Base-by-base conservation (phyloP, 2,113 vertebrate species). In the Ginglymostoma cirratum region DNA sequence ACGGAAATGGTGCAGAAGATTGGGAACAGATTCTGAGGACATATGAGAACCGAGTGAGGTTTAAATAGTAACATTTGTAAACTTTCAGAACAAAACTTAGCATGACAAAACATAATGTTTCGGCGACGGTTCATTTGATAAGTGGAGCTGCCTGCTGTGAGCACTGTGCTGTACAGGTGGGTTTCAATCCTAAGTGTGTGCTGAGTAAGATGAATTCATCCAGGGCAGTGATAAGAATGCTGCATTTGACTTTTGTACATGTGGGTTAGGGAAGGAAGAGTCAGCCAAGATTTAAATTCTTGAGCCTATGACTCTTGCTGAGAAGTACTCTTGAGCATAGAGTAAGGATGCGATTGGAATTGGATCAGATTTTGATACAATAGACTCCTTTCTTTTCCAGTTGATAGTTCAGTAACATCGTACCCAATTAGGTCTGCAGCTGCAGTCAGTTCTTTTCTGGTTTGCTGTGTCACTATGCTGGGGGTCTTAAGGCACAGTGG, bases 1-100 rank as follows among this genome's bases (percentile, higher is more conserved):
- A 52, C 38, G 48, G 52, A 93, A 93, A 93, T 93, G 90, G 90
- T 42, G 55, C n/a, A 93, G 61, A 23, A 87, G 85, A 48, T 87
- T 87, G 55, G 34, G 55, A 93, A 66, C 90, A 66, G 55, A 93
- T 93, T 65, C 34, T 93, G 90, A 2, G 34, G 52, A 27, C n/a
- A 93, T 42, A n/a, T 93, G 55, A 66, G 24, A 93, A 23, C 38
- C 10, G 90, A 93, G 65, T 93, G 90, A 66, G 48, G 48, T 67
- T 93, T 65, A 65, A 65, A 61, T 52, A 90, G 34, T n/a, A 66
- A 93, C 61, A 93, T 66, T 87, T 66, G 55, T 67, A 93, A 38
- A 2, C 42, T 38, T 38, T 6, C 38, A 17, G n/a, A 38, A 93
- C 55, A 61, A 92, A 66, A 19, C 45, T 67, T 10, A n/a, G 80